Evolutionary conservation across 2,888 invertebrate species (phyloP), one percentile per base, ranked within the genome.

Genomic region (Odontomyia ornata): DNA sequence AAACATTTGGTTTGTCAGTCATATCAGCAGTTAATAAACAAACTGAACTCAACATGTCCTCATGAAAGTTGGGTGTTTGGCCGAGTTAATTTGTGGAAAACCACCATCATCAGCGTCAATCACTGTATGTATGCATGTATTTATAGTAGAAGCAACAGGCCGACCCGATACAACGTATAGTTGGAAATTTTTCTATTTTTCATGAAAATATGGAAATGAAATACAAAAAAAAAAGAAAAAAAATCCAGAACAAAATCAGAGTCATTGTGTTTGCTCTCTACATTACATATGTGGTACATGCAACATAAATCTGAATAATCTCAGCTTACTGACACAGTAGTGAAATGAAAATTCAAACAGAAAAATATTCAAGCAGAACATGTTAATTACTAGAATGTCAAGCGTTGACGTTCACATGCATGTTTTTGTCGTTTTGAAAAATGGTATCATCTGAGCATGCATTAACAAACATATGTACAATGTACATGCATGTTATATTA

Each of bases 121-220:
- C 23, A 36, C 5, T 21, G 27, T 30, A n/a, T n/a, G n/a, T n/a
- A n/a, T n/a, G n/a, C n/a, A 18, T n/a, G 65, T 43, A 21, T 15
- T 67, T 27, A 21, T 30, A 21, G 47, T 47, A 23, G 25, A 69
- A 69, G 69, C 36, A 46, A 64, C 60, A 65, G n/a, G 23, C 57
- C 18, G 18, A 23, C 57, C 9, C 1, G 57, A 9, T 23, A 15
- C 25, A 11, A 60, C 60, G 21, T 18, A 60, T 27, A n/a, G 28
- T 28, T n/a, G 27, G 28, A 62, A 11, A 62, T 27, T 27, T n/a
- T 62, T n/a, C 65, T 65, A 36, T 65, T 65, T 65, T 65, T 9
- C 30, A 65, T 65, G 65, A 36, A 65, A 65, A 65, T 65, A 62
- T 62, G 62, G 62, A 62, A 62, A 62, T 25, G 21, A 27, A 62